Evolutionary conservation across 2,113 vertebrate genomes (phyloP).

Genomic region (Plectropomus leopardus): DNA sequence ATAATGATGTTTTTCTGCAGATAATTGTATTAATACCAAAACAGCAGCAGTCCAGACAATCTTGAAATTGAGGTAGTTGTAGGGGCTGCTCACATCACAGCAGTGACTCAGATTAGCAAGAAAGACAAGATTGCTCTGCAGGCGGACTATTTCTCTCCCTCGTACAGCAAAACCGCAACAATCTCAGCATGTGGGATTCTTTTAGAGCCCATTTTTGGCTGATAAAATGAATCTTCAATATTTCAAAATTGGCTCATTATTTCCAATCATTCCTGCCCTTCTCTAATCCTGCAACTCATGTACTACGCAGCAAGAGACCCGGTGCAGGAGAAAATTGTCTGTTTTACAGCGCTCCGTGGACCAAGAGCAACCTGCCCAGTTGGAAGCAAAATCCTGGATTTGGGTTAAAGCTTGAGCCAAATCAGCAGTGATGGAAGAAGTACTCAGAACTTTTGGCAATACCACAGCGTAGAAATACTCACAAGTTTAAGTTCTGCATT

Average conservation of each 20-base stretch:
- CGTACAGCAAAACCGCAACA: slow-evolving; percentile 5
- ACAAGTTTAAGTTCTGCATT: neutral
- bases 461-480: neutral
- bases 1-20: slow-evolving; percentile 14
- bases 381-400: neutral
- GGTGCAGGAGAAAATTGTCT: slow-evolving; percentile 5
- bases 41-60: slow-evolving; percentile 29
- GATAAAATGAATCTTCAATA: slow-evolving; percentile 30
- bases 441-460: neutral
- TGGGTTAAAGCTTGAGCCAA: slow-evolving; percentile 1
- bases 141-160: slow-evolving; percentile 19
- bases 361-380: neutral
- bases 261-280: slow-evolving; percentile 11
- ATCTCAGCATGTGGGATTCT: slow-evolving; percentile 16
- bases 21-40: slow-evolving; percentile 37
- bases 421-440: neutral
- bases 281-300: slow-evolving; percentile 7
- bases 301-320: neutral
- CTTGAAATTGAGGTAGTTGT: slow-evolving; percentile 23
- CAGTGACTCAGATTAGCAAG: slow-evolving; percentile 22
- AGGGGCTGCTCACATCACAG: slow-evolving; percentile 31
- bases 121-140: slow-evolving; percentile 29
- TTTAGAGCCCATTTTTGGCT: neutral
- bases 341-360: neutral
- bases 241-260: slow-evolving; percentile 13